These are phyloP conservation scores for Rhogogaster chlorosoma DNA, from an alignment of 2,888 invertebrate species.

Conservation along the genomic window DNA sequence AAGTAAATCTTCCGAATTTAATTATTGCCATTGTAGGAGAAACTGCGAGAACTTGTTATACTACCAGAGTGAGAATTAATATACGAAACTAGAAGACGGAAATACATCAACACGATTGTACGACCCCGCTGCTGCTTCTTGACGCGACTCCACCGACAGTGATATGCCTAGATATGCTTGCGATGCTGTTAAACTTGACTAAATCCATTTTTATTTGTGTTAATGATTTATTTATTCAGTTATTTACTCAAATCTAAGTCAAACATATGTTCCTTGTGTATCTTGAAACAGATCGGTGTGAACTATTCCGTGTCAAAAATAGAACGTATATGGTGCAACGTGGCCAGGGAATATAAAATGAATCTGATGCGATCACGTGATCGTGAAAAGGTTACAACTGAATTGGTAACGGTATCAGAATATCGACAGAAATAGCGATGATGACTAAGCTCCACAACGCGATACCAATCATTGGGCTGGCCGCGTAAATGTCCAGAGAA, in stretches of 20 bases:
- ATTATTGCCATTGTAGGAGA: slow-evolving; percentile 37
- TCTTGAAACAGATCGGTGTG: background rate
- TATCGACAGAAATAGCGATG: slow-evolving; percentile 63
- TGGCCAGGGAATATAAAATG: background rate
- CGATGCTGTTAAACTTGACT: background rate
- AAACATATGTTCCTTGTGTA: background rate
- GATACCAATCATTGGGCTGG: slow-evolving; percentile 60
- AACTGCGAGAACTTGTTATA: slow-evolving; percentile 4
- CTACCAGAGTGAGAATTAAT: slow-evolving; percentile 31
- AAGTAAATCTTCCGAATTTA: slow-evolving; percentile 48
- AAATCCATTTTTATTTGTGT: background rate
- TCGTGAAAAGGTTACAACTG: slow-evolving; percentile 40
- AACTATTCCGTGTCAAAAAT: background rate
- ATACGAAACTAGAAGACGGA: slow-evolving; percentile 9
- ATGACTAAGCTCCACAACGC: slow-evolving; percentile 53
- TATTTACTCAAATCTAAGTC: background rate
- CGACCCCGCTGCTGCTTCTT: background rate
- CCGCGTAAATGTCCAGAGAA: slow-evolving; percentile 45
- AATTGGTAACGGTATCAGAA: slow-evolving; percentile 38
- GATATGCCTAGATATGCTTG: background rate
- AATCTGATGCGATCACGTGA: slow-evolving; percentile 27
- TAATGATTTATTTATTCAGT: background rate
- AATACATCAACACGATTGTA: slow-evolving; percentile 10
- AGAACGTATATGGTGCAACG: slow-evolving; percentile 1
- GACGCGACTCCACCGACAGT: background rate